These are phyloP conservation scores for Nesidiocoris tenuis DNA, from an alignment of 2,888 invertebrate genomes.

Conservation along the genomic window DNA sequence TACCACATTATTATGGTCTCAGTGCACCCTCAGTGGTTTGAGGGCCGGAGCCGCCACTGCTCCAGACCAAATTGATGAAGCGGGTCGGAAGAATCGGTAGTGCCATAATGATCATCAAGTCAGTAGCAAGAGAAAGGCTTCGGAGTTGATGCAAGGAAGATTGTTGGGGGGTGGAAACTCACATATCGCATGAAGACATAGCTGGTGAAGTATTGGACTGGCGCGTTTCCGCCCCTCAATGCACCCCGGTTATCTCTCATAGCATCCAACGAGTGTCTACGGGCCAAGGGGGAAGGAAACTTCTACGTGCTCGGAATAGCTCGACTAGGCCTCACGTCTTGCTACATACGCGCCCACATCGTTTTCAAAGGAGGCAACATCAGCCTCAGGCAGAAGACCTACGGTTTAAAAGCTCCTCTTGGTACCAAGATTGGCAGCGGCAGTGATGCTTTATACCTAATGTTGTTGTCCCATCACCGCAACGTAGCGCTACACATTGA, in stretches of 20 bases:
- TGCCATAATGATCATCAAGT: too few relatives aligned
- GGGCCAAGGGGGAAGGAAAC: not conserved
- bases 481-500: not conserved
- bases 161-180: not conserved
- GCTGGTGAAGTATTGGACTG: not conserved
- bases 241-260: not conserved
- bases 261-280: not conserved
- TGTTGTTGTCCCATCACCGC: constrained; percentile 17
- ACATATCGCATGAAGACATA: not conserved
- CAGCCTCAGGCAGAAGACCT: not conserved
- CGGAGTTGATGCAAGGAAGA: not conserved
- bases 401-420: constrained; percentile 6
- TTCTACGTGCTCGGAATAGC: constrained; percentile 16
- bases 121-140: not conserved
- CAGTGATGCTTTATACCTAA: not conserved
- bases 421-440: not conserved
- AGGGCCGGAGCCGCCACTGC: too few relatives aligned
- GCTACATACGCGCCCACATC: not conserved
- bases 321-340: not conserved
- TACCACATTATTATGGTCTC: too few relatives aligned
- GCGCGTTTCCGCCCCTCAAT: not conserved
- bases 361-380: not conserved
- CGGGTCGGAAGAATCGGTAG: too few relatives aligned
- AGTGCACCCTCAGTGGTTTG: too few relatives aligned
- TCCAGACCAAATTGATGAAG: too few relatives aligned